phyloP scores from a whole-genome alignment of 2,888 invertebrate genomes.

The Archips xylosteana region DNA sequence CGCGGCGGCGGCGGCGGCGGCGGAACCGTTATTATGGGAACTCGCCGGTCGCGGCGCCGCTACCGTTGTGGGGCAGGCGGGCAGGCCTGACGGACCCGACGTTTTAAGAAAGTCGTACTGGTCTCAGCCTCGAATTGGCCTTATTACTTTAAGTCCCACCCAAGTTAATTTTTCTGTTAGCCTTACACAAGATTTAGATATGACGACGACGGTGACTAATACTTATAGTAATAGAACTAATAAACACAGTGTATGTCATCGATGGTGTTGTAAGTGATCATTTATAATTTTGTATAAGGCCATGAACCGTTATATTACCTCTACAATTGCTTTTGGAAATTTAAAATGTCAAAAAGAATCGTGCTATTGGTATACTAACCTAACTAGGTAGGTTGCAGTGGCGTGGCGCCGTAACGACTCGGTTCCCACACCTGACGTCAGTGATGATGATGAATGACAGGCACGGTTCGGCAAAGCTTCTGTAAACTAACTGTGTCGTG shows the following conservation, averaged over 20 bases:
- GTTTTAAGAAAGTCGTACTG: background rate
- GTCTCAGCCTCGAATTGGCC: background rate
- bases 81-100: background rate
- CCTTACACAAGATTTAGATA: background rate
- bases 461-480: too few relatives aligned
- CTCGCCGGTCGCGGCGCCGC: background rate
- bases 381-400: too few relatives aligned
- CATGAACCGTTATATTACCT: too few relatives aligned
- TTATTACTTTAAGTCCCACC: background rate
- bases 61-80: slow-evolving; percentile 15
- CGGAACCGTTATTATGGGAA: slow-evolving; percentile 27
- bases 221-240: too few relatives aligned
- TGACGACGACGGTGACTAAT: background rate
- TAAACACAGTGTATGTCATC: background rate
- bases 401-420: too few relatives aligned
- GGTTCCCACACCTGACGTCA: too few relatives aligned
- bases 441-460: too few relatives aligned
- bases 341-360: background rate
- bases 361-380: too few relatives aligned
- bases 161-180: background rate
- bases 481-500: too few relatives aligned
- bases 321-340: too few relatives aligned
- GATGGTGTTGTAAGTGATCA: too few relatives aligned
- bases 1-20: background rate
- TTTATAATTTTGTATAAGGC: too few relatives aligned